Evolutionary conservation across 2,113 vertebrate species (phyloP).

Genomic region (Pteruthius melanotis): DNA sequence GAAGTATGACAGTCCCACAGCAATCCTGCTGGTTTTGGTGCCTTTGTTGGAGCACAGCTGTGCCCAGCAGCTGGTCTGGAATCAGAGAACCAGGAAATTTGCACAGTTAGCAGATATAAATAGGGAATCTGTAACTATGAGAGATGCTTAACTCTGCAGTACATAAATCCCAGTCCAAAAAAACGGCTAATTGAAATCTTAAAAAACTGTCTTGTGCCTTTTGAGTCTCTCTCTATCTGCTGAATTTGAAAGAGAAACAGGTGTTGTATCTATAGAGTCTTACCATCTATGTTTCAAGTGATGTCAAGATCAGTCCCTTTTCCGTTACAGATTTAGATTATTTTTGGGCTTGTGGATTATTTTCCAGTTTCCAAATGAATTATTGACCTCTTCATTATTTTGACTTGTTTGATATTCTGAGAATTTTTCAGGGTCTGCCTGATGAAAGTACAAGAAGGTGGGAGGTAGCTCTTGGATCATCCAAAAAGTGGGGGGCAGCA

Average conservation of each 20-base stretch:
- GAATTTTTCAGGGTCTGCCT: not conserved
- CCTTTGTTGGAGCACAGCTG: constrained; percentile 69
- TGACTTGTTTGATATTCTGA: not conserved
- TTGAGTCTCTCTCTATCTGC: not conserved
- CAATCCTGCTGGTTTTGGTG: constrained; percentile 45
- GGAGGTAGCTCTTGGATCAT: not conserved
- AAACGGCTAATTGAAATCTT: constrained; percentile 62
- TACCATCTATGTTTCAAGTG: not conserved
- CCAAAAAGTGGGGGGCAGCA: accelerated
- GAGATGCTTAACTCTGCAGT: constrained; percentile 57
- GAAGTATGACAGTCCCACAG: constrained; percentile 15
- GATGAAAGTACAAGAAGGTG: not conserved
- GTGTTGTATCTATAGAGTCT: not conserved
- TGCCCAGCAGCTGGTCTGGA: constrained; percentile 71
- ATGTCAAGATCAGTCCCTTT: constrained; percentile 3
- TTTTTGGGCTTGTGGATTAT: not conserved
- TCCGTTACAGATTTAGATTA: not conserved
- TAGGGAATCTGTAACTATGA: constrained; percentile 48
- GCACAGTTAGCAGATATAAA: constrained; percentile 70
- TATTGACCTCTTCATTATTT: not conserved
- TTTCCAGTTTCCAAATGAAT: not conserved
- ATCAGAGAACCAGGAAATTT: constrained; percentile 61
- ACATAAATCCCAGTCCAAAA: constrained; percentile 28
- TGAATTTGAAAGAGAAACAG: constrained; percentile 38
- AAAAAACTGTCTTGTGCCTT: constrained; percentile 51